phyloP scores from a whole-genome alignment of 2,797 vertebrate species.

The Dryobates pubescens region DNA sequence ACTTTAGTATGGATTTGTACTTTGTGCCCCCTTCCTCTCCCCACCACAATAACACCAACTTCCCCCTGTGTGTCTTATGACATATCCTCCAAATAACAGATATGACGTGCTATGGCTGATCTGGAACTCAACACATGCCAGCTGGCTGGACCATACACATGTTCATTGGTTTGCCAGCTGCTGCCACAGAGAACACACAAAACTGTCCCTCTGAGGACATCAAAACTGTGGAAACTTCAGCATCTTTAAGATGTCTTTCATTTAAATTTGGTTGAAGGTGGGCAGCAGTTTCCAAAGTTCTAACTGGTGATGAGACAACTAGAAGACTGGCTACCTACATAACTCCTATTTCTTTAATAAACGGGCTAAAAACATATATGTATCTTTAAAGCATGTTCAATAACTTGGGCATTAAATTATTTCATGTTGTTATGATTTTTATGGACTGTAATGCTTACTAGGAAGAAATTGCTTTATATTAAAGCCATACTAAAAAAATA shows the following conservation, averaged over 20 bases:
- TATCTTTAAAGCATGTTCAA: background rate
- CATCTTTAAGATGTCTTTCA: background rate
- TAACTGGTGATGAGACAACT: background rate
- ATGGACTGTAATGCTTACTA: background rate
- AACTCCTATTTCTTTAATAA: background rate
- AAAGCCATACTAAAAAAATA: background rate
- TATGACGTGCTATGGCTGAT: background rate
- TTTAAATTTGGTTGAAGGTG: background rate
- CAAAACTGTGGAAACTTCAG: background rate
- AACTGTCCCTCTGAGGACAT: background rate
- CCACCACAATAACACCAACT: slow-evolving; percentile 35
- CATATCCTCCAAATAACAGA: slow-evolving; percentile 29
- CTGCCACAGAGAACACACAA: background rate
- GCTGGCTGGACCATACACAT: fast-evolving
- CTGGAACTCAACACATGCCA: background rate
- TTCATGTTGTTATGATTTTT: background rate
- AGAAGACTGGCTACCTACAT: background rate
- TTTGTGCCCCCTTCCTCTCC: slow-evolving; percentile 18
- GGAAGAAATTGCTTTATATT: background rate
- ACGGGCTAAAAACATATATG: background rate
- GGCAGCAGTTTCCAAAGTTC: background rate
- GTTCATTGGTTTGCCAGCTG: fast-evolving
- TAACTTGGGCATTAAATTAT: background rate
- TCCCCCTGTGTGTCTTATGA: slow-evolving; percentile 49
- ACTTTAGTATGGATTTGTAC: background rate